Evolutionary conservation across 1,140 invertebrate species (phyloP).

Genomic region (Heterodera schachtii): DNA sequence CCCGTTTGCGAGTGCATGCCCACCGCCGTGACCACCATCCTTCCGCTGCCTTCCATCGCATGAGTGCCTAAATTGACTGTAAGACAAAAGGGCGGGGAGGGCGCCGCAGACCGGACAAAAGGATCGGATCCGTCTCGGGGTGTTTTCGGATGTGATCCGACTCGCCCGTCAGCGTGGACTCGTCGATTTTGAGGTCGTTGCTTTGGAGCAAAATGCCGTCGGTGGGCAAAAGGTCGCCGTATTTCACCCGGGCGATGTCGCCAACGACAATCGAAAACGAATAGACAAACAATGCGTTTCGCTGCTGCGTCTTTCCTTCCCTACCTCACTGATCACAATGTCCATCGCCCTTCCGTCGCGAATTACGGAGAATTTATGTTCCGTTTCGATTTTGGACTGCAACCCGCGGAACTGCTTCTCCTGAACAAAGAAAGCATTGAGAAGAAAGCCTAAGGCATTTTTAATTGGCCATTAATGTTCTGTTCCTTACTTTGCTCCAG

Average conservation of each 20-base stretch:
- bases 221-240: slow-evolving; percentile 86
- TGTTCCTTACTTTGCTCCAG: slow-evolving; percentile 57
- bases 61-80: slow-evolving; percentile 56
- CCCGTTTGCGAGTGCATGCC: slow-evolving; percentile 66
- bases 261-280: slow-evolving; percentile 81
- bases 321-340: slow-evolving; percentile 78
- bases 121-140: slow-evolving; percentile 61
- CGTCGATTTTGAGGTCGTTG: slow-evolving; percentile 97
- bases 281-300: not conserved
- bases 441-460: not conserved
- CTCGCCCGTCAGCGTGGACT: slow-evolving; percentile 96
- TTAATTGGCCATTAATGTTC: not conserved
- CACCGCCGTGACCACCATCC: slow-evolving; percentile 64
- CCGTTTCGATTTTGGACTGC: slow-evolving; percentile 95
- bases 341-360: slow-evolving; percentile 86
- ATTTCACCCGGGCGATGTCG: slow-evolving; percentile 84
- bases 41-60: slow-evolving; percentile 65
- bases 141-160: slow-evolving; percentile 99
- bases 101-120: slow-evolving; percentile 68
- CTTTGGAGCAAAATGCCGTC: slow-evolving; percentile 96
- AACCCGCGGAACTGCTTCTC: slow-evolving; percentile 70
- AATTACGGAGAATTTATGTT: slow-evolving; percentile 97
- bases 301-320: not conserved
- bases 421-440: not conserved
- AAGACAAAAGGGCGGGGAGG: slow-evolving; percentile 55